Percentiles rank a stretch among this genome's conserved stretches.
Evolutionary conservation across 2,113 vertebrate species (phyloP).

Genomic region (Rousettus leschenaultii): DNA sequence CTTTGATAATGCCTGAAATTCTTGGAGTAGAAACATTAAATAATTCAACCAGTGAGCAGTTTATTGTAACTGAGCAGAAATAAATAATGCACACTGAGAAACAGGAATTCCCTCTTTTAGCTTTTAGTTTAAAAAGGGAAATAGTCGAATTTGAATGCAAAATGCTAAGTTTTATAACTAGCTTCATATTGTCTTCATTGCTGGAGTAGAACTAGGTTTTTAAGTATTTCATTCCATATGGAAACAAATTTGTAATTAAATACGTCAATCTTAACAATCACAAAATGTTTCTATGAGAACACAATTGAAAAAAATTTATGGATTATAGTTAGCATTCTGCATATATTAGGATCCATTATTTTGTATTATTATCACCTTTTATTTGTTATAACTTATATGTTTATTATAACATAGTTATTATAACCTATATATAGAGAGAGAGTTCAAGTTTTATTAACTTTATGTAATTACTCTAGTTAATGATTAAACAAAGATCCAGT

Average conservation of each 20-base stretch:
- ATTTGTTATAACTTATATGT: not conserved
- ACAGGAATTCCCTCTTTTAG: not conserved
- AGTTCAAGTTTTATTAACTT: not conserved
- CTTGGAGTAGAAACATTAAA: slow-evolving; percentile 5
- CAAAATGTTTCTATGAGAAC: not conserved
- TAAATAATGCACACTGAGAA: not conserved
- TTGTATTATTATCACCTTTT: not conserved
- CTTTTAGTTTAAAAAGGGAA: not conserved
- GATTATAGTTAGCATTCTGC: not conserved
- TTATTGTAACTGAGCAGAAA: not conserved
- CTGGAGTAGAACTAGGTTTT: not conserved
- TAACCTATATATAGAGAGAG: not conserved
- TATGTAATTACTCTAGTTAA: not conserved
- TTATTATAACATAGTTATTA: not conserved
- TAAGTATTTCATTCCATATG: not conserved
- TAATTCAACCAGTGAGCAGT: not conserved
- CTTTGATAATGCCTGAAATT: not conserved
- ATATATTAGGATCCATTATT: not conserved
- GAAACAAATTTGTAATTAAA: slow-evolving; percentile 17
- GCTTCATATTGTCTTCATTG: not conserved
- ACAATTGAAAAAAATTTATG: not conserved
- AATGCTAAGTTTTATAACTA: not conserved
- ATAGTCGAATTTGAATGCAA: not conserved
- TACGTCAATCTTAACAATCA: not conserved
- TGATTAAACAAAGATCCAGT: not conserved